Conservation (phyloP, 2,888 invertebrate genomes). For the Diarsia mendica region DNA sequence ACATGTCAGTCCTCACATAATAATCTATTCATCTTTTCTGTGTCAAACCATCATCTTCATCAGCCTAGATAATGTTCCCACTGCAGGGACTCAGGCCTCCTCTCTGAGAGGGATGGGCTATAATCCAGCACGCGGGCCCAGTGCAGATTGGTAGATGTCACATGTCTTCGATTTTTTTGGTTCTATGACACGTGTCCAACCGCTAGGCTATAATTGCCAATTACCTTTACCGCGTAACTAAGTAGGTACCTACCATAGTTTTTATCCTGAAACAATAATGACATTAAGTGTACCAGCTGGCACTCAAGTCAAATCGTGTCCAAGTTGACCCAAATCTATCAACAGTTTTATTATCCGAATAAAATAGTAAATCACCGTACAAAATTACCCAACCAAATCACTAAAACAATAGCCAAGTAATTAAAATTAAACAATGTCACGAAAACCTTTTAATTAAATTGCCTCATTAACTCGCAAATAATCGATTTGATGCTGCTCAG, state of each 20-base stretch:
- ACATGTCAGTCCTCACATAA: too few relatives aligned
- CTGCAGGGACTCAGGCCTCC: too few relatives aligned
- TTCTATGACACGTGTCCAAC: too few relatives aligned
- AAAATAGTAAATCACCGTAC: constrained; percentile 18
- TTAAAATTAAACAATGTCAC: constrained; percentile 52
- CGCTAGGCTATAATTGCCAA: not conserved
- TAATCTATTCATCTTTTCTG: too few relatives aligned
- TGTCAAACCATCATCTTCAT: too few relatives aligned
- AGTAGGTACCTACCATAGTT: not conserved
- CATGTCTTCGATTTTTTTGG: too few relatives aligned
- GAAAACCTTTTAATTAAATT: constrained; percentile 40
- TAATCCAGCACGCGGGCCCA: too few relatives aligned
- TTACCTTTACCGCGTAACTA: not conserved
- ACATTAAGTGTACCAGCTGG: not conserved
- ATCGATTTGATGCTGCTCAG: constrained; percentile 45
- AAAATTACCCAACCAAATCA: constrained; percentile 28
- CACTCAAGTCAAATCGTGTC: not conserved
- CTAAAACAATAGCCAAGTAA: constrained; percentile 23
- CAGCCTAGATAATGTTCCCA: too few relatives aligned
- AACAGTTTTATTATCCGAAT: not conserved
- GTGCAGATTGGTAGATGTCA: too few relatives aligned
- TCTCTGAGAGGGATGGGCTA: too few relatives aligned
- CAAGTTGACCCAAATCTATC: constrained; percentile 17
- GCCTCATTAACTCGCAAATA: constrained; percentile 21
- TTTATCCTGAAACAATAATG: not conserved